Conservation (phyloP, 2,888 invertebrate genomes). For the Ornithoptera priamus region DNA sequence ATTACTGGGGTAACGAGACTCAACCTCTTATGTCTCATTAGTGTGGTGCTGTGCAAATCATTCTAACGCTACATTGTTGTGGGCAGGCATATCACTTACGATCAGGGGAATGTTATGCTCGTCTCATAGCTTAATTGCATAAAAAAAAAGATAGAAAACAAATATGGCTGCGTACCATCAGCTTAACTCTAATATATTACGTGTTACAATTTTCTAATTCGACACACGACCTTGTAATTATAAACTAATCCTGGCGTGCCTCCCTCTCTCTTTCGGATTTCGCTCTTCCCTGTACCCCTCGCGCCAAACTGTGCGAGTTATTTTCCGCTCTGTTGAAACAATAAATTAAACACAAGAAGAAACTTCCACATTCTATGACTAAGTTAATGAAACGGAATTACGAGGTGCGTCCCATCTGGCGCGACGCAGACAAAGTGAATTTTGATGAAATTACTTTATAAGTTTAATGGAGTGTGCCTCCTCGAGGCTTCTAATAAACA, state of each 20-base stretch:
- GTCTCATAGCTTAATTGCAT: too few species aligned
- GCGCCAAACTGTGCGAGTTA: conserved; percentile 43
- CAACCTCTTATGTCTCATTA: too few species aligned
- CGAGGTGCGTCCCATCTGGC: conserved; percentile 71
- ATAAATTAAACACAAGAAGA: conserved; percentile 67
- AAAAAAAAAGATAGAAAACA: too few species aligned
- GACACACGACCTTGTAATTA: conserved; percentile 22
- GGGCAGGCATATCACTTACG: too few species aligned
- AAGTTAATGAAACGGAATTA: conserved; percentile 74
- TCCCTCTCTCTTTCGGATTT: background rate
- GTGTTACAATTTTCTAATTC: conserved; percentile 1
- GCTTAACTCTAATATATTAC: too few species aligned
- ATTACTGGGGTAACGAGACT: too few species aligned
- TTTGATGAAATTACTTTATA: conserved; percentile 73
- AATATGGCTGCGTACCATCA: too few species aligned
- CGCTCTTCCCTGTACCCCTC: conserved; percentile 3
- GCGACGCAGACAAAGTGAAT: conserved; percentile 70
- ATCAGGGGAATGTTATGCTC: too few species aligned
- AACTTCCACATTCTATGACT: conserved; percentile 66
- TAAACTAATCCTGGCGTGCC: conserved; percentile 30
- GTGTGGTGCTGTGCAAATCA: too few species aligned
- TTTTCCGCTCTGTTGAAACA: conserved; percentile 56
- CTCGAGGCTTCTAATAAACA: conserved; percentile 40
- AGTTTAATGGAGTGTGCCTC: conserved; percentile 69
- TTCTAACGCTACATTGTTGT: too few species aligned